These are phyloP conservation scores for Tiliqua scincoides DNA, from an alignment of 2,113 vertebrate genomes.

Conservation along the genomic window DNA sequence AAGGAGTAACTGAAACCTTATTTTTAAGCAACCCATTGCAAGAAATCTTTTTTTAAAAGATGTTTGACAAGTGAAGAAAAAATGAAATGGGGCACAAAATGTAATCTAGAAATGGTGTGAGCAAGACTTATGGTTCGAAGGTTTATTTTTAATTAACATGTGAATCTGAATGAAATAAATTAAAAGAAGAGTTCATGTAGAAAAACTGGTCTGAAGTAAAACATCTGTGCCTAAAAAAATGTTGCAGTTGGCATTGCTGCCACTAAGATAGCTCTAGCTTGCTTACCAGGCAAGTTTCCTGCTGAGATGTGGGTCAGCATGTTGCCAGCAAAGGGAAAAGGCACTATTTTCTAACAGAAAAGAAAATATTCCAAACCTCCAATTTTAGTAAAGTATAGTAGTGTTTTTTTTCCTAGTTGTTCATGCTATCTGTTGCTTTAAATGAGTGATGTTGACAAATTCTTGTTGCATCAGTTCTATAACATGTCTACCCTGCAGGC, in stretches of 20 bases:
- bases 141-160: constrained; percentile 4
- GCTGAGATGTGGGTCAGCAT: neutral
- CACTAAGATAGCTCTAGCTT: neutral
- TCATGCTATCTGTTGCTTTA: neutral
- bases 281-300: neutral
- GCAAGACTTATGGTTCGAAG: neutral
- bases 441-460: neutral
- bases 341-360: neutral
- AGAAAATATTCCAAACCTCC: neutral
- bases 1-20: neutral
- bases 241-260: neutral
- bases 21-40: neutral
- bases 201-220: neutral
- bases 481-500: neutral
- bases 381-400: neutral
- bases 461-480: neutral
- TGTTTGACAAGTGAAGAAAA: neutral
- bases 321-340: neutral
- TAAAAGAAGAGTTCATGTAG: neutral
- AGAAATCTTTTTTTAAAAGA: neutral
- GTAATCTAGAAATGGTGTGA: neutral
- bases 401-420: neutral
- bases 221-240: neutral
- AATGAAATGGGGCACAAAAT: neutral
- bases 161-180: neutral